Evolutionary conservation across 2,888 invertebrate species (phyloP), one percentile per base, ranked within the genome.

Genomic region (Azorinus chamasolen): DNA sequence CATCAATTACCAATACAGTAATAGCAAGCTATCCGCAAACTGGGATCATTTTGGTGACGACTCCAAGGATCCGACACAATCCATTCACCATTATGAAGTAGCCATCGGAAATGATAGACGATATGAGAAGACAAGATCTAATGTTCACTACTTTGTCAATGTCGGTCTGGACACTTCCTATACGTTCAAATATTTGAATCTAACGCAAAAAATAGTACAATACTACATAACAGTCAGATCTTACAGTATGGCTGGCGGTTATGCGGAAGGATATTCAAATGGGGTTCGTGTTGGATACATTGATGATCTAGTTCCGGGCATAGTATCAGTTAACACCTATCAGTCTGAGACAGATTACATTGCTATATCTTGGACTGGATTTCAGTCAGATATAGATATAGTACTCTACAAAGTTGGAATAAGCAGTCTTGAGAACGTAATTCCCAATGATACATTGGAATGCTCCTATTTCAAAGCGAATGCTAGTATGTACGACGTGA

Each of bases 141-240:
- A 89, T 68, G 78, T 89, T 2, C 83, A 85, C 51, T 83, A 70
- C 46, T 90, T 85, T 65, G 71, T 79, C 1, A 69, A 87, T 55
- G 87, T 89, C n/a, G 88, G 89, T 8, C 65, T 85, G 2, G 86
- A 88, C 50, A 85, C 69, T 24, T 79, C 79, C 10, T 77, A 81
- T 55, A 86, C 87, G 0, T 88, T 88, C 55, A 64, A 54, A 37
- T 63, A 84, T 46, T 54, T 90, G 27, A 85, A 83, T 54, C 71
- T 90, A 18, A 84, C 83, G 1, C 63, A 84, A 0, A 85, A 84
- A 57, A 48, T 78, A 20, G 82, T 83, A 2, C 79, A 76, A 1
- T 89, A 88, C 57, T 89, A 82, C 50, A 78, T 89, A 24, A 88
- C 89, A 10, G 88, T 89, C 2, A 71, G 89, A 20, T 87, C 84